Base-by-base conservation (phyloP, 2,113 vertebrate species). In the Chlorodrepanis virens region DNA sequence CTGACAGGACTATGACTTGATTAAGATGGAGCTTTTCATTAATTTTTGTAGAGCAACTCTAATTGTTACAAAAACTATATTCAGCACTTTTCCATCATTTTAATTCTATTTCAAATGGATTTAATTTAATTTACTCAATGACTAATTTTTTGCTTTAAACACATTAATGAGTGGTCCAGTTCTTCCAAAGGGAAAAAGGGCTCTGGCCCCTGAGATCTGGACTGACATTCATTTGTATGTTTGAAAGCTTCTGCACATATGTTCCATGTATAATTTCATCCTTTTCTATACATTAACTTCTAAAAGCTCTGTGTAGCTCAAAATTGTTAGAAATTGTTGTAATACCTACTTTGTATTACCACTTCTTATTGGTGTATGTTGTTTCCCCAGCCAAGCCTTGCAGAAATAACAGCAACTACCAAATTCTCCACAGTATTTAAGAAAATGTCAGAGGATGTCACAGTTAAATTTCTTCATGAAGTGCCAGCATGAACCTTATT, bases 91-190 rank as follows among this genome's bases (percentile, higher is more conserved):
- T 97, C 96, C 90, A 95, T 98, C 97, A 97, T 97, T 97, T 96
- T 97, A 98, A 98, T 98, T 97, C 97, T 83, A 97, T 97, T 97
- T 97, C 96, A 91, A 96, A 76, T 93, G 85, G 87, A 37, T 97
- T 97, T 97, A 98, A 98, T 98, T 96, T 96, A 91, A 94, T 98
- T 98, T 97, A 91, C n/a, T 42, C 35, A 83, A 53, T 96, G 97
- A 95, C 83, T 96, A 94, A 96, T 95, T 95, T 96, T 96, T 93
- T 70, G 96, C 93, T 82, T 94, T 78, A 76, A 89, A 57, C 29
- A 83, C 85, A 80, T 92, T 92, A 94, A 79, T 65, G 20, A 31
- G 57, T 17, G 45, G 91, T 89, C 81, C 59, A 20, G 2, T 90
- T 96, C 93, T 94, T 96, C 85, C 10, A 64, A 94, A 93, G 63